phyloP scores from a whole-genome alignment of 2,797 vertebrate genomes.

The Spea hammondii region DNA sequence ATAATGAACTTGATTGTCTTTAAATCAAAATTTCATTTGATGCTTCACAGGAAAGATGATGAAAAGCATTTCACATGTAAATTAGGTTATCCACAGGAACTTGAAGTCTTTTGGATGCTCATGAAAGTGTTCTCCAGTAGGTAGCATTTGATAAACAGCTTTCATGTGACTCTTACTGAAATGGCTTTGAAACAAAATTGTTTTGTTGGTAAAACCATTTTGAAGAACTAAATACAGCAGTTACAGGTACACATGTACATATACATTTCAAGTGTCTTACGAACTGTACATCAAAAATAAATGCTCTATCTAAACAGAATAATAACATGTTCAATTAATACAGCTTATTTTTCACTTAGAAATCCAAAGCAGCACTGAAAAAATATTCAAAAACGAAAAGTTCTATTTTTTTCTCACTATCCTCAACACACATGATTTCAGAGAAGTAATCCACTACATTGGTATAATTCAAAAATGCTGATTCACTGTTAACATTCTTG shows the following conservation, averaged over 20 bases:
- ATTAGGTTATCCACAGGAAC: constrained; percentile 8
- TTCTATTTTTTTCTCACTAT: too few species aligned
- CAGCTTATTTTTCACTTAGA: not conserved
- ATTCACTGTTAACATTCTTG: too few species aligned
- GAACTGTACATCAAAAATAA: not conserved
- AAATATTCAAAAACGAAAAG: not conserved
- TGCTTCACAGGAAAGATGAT: not conserved
- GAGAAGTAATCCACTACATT: too few species aligned
- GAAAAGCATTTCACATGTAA: constrained; percentile 4
- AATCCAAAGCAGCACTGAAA: not conserved
- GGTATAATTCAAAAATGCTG: too few species aligned
- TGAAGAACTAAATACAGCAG: constrained; percentile 6
- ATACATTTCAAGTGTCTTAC: not conserved
- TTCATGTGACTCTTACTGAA: constrained; percentile 3
- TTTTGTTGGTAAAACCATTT: constrained; percentile 13
- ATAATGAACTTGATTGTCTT: not conserved
- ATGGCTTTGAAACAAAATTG: not conserved
- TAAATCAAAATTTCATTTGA: constrained; percentile 4
- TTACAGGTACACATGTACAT: not conserved
- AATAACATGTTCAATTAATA: not conserved
- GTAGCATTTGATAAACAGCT: constrained; percentile 7
- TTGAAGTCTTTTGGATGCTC: not conserved
- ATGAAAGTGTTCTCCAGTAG: constrained; percentile 6
- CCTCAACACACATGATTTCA: too few species aligned
- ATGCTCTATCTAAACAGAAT: not conserved